These are phyloP conservation scores for Pachycephala philippinensis DNA, from an alignment of 2,113 vertebrate species.

Conservation along the genomic window DNA sequence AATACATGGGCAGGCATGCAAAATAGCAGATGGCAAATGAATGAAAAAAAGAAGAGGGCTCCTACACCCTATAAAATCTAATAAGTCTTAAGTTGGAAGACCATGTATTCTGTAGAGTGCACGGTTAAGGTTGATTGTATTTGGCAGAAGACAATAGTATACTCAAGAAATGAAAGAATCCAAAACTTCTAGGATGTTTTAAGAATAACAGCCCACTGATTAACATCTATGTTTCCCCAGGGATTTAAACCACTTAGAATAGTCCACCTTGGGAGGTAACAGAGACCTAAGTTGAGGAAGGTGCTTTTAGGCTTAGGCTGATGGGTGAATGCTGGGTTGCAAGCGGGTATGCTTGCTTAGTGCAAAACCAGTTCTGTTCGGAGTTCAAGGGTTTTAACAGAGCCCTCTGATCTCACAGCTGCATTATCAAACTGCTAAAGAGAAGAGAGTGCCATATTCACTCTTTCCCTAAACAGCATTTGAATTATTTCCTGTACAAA, in stretches of 20 bases:
- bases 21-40: not conserved
- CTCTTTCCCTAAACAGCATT: not conserved
- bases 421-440: not conserved
- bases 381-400: not conserved
- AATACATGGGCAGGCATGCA: not conserved
- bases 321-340: not conserved
- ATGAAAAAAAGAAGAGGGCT: not conserved
- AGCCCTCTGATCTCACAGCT: not conserved
- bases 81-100: not conserved
- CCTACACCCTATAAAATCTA: not conserved
- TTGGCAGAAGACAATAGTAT: not conserved
- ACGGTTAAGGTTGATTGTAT: not conserved
- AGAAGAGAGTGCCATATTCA: not conserved
- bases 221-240: not conserved
- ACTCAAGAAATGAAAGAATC: not conserved
- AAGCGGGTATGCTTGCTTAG: not conserved
- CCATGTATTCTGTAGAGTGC: accelerated
- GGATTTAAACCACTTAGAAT: not conserved
- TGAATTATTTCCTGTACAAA: not conserved
- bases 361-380: not conserved
- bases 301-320: not conserved
- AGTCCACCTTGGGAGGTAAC: not conserved
- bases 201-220: not conserved
- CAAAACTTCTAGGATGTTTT: not conserved
- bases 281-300: not conserved